These are phyloP conservation scores for Trinorchestia longiramus DNA, from an alignment of 1,140 invertebrate genomes.

Conservation along the genomic window DNA sequence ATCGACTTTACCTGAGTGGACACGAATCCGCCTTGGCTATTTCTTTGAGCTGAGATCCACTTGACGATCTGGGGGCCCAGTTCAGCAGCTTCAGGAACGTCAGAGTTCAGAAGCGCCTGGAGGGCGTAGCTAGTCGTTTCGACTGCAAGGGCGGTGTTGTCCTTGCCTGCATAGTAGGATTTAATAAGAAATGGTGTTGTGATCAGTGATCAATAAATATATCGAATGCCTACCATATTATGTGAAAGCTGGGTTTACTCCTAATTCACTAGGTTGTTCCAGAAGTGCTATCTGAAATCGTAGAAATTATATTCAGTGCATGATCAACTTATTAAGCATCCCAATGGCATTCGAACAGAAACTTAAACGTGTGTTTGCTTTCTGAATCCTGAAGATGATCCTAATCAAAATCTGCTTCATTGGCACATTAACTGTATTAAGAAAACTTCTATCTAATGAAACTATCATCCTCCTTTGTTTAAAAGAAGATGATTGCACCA, in stretches of 20 bases:
- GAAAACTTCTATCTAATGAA: too few species aligned
- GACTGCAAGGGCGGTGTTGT: conserved; percentile 55
- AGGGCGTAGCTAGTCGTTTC: conserved; percentile 61
- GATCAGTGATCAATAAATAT: neutral
- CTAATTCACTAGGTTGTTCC: too few species aligned
- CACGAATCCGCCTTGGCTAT: conserved; percentile 79
- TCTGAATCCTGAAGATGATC: too few species aligned
- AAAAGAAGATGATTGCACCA: too few species aligned
- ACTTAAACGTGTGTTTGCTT: too few species aligned
- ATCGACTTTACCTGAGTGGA: conserved; percentile 74
- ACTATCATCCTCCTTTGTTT: too few species aligned
- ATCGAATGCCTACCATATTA: neutral
- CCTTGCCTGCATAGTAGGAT: neutral
- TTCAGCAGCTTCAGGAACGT: conserved; percentile 70
- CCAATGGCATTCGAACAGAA: too few species aligned
- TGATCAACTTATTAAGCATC: too few species aligned
- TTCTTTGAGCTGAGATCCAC: conserved; percentile 80
- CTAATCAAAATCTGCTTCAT: too few species aligned
- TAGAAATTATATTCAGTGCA: neutral
- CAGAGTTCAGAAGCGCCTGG: conserved; percentile 67
- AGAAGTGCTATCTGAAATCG: neutral
- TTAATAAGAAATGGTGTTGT: neutral
- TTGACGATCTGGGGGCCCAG: conserved; percentile 75
- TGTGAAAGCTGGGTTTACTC: neutral
- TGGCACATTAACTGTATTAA: too few species aligned